These are phyloP conservation scores for Oeneis ivallda DNA, from an alignment of 2,888 invertebrate genomes.

Conservation along the genomic window DNA sequence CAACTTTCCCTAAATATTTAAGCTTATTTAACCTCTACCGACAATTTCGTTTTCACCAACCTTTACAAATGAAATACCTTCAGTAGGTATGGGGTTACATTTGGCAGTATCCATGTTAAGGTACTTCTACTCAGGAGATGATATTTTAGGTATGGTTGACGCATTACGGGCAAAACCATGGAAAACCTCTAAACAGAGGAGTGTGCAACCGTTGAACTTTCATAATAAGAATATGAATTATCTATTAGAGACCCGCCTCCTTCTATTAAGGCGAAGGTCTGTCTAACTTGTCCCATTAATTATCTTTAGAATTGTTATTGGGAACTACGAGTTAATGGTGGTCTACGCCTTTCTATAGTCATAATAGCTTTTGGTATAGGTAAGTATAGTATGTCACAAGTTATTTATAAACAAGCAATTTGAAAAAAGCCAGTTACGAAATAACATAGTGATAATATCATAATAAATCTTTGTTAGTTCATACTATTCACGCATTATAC, in stretches of 20 bases:
- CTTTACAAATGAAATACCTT: no score
- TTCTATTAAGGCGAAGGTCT: slow-evolving; percentile 47
- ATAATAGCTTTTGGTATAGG: slow-evolving; percentile 40
- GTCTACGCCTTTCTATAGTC: slow-evolving; percentile 28
- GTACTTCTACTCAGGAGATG: no score
- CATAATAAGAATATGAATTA: slow-evolving; percentile 19
- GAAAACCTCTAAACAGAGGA: not conserved
- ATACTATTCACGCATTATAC: no score
- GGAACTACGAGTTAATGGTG: slow-evolving; percentile 17
- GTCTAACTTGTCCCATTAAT: slow-evolving; percentile 45
- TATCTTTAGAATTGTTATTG: slow-evolving; percentile 39
- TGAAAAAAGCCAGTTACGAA: not conserved
- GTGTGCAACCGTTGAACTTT: slow-evolving; percentile 19
- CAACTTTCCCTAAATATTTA: no score
- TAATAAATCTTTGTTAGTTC: no score
- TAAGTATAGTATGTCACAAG: not conserved
- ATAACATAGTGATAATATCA: no score
- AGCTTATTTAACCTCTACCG: no score
- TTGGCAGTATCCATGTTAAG: no score
- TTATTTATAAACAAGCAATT: not conserved
- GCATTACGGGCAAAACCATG: no score
- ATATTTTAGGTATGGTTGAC: no score
- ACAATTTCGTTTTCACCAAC: no score
- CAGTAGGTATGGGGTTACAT: no score
- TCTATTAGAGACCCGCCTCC: slow-evolving; percentile 40